These are phyloP conservation scores for Pogonocherus hispidulus DNA, from an alignment of 2,888 invertebrate species.

Conservation along the genomic window DNA sequence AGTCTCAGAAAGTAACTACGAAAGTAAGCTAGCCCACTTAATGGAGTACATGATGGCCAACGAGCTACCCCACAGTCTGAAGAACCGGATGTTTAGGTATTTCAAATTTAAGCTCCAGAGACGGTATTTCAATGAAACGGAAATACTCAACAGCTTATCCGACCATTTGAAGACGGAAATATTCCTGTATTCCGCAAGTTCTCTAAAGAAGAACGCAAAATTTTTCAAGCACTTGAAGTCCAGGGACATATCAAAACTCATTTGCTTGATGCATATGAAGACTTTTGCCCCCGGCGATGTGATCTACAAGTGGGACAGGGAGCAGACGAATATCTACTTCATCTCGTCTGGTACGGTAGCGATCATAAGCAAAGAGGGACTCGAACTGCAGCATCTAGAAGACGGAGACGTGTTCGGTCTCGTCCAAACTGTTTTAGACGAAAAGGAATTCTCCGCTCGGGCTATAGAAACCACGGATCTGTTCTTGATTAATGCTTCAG, in stretches of 20 bases:
- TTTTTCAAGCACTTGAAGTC: not conserved
- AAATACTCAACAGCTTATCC: conserved; percentile 56
- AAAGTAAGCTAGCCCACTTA: conserved; percentile 69
- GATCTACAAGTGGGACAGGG: too few relatives aligned
- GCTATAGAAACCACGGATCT: conserved; percentile 63
- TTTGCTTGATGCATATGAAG: not conserved
- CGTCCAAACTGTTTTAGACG: too few relatives aligned
- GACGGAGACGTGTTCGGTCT: conserved; percentile 71
- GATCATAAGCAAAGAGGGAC: too few relatives aligned
- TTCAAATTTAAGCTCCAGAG: conserved; percentile 71
- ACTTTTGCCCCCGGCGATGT: not conserved
- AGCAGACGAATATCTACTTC: too few relatives aligned
- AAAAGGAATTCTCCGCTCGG: conserved; percentile 19
- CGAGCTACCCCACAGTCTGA: conserved; percentile 69
- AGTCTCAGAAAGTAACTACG: conserved; percentile 65
- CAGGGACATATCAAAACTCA: not conserved
- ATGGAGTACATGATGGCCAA: conserved; percentile 71
- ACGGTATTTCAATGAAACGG: conserved; percentile 70
- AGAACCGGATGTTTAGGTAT: conserved; percentile 68
- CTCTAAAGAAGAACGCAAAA: not conserved
- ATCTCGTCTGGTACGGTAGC: too few relatives aligned
- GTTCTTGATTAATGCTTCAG: conserved; percentile 39
- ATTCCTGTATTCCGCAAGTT: conserved; percentile 67
- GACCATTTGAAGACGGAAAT: conserved; percentile 67
- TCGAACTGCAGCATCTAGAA: conserved; percentile 66